These are phyloP conservation scores for Tragulus kanchil DNA, from an alignment of 2,113 vertebrate genomes.

Conservation along the genomic window DNA sequence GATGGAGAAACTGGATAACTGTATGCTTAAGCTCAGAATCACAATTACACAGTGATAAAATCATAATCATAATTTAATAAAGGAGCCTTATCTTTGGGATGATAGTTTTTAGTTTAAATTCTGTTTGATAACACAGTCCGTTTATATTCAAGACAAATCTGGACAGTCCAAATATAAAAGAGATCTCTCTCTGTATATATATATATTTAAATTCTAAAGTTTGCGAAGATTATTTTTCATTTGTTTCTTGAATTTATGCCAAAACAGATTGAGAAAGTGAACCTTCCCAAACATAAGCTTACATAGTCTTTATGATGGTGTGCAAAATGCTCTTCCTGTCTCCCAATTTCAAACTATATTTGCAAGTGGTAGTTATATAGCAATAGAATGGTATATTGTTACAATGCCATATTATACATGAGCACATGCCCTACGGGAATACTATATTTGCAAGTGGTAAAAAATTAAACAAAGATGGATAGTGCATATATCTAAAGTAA, in stretches of 20 bases:
- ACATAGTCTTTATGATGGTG: not conserved
- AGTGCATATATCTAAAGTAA: too few species aligned
- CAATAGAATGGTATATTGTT: not conserved
- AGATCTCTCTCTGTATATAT: not conserved
- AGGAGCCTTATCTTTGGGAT: not conserved
- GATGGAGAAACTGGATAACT: not conserved
- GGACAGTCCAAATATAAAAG: not conserved
- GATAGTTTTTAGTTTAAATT: not conserved
- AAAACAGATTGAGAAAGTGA: conserved; percentile 6
- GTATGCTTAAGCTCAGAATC: not conserved
- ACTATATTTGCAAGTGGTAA: too few species aligned
- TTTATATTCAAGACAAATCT: not conserved
- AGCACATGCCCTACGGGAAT: not conserved
- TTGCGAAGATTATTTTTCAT: not conserved
- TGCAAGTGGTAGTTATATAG: not conserved
- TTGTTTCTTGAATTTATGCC: conserved; percentile 28
- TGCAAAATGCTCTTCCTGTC: not conserved
- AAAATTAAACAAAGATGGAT: too few species aligned
- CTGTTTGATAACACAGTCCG: not conserved
- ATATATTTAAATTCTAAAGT: not conserved
- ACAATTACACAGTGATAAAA: not conserved
- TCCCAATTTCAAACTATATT: not conserved
- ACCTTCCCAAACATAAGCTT: not conserved
- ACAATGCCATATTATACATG: not conserved
- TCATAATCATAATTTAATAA: conserved; percentile 23